A percentile compares a stretch with the other conserved stretches of the same genome.
Conservation (phyloP, 2,797 vertebrate genomes). For the Gastrophryne carolinensis region DNA sequence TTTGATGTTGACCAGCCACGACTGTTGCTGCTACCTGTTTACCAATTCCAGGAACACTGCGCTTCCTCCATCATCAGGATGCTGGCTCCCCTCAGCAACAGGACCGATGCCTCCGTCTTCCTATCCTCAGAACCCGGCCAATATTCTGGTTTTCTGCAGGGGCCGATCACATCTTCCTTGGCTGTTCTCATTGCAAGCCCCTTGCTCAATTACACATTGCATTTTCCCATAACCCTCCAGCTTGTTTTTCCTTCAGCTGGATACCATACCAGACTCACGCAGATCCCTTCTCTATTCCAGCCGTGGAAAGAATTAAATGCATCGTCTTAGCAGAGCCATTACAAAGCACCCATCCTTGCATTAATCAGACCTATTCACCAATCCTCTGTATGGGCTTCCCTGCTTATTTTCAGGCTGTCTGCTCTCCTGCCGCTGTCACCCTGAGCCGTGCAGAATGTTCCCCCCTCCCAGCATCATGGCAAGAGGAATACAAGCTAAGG, state of each 20-base stretch:
- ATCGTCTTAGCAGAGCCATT: conserved; percentile 4
- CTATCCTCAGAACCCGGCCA: not conserved
- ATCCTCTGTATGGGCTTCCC: conserved; percentile 6
- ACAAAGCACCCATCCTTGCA: conserved; percentile 18
- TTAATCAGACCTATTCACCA: conserved; percentile 11
- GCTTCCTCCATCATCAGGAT: conserved; percentile 43
- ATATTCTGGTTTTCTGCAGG: not conserved
- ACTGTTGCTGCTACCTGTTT: conserved; percentile 43
- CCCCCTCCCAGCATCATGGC: conserved; percentile 49
- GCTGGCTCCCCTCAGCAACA: not conserved
- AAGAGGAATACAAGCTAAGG: conserved; percentile 46
- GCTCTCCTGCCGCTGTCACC: conserved; percentile 65
- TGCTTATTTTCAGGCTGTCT: conserved; percentile 31
- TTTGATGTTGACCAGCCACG: conserved; percentile 5
- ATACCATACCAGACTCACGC: conserved; percentile 8
- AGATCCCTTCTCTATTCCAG: conserved; percentile 1
- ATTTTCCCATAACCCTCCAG: conserved; percentile 29
- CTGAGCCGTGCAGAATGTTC: conserved; percentile 64
- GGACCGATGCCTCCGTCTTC: not conserved
- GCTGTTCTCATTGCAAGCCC: conserved; percentile 4
- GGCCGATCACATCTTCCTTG: conserved; percentile 1
- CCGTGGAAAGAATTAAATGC: not conserved
- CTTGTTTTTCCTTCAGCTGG: conserved; percentile 14
- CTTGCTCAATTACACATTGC: conserved; percentile 17
- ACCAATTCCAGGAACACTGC: conserved; percentile 55